Percentiles rank a stretch among this genome's conserved stretches.
Conservation (phyloP, 2,113 vertebrate genomes). For the Neolamprologus longior region DNA sequence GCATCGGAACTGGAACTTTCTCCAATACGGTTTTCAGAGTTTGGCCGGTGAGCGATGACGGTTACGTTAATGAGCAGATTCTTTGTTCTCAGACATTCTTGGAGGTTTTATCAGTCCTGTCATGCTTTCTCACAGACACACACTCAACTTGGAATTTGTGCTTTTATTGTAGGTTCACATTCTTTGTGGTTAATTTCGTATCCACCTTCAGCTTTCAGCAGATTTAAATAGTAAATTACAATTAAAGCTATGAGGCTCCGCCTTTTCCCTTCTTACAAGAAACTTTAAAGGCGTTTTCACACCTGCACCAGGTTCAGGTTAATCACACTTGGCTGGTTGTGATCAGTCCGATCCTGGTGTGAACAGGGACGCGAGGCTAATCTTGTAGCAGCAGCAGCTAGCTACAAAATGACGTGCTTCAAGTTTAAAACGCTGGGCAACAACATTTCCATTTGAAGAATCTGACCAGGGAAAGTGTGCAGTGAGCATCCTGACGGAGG, state of each 20-base stretch:
- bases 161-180: background rate
- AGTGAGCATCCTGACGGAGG: background rate
- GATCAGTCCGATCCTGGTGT: background rate
- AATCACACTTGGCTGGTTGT: background rate
- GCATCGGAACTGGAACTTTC: accelerated
- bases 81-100: background rate
- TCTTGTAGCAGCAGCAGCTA: background rate
- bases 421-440: accelerated
- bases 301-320: background rate
- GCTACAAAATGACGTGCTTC: background rate
- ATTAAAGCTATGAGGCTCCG: background rate
- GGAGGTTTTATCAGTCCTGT: background rate
- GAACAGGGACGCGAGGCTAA: background rate
- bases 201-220: background rate
- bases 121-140: background rate
- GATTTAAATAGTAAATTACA: background rate
- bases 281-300: background rate
- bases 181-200: background rate
- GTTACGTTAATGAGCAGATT: background rate
- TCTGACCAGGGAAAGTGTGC: background rate
- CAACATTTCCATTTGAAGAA: background rate
- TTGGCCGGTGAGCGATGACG: background rate
- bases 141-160: background rate
- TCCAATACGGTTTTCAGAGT: background rate
- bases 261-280: background rate